Base-by-base conservation (phyloP, 2,888 invertebrate genomes). In the Clusia tigrina region DNA sequence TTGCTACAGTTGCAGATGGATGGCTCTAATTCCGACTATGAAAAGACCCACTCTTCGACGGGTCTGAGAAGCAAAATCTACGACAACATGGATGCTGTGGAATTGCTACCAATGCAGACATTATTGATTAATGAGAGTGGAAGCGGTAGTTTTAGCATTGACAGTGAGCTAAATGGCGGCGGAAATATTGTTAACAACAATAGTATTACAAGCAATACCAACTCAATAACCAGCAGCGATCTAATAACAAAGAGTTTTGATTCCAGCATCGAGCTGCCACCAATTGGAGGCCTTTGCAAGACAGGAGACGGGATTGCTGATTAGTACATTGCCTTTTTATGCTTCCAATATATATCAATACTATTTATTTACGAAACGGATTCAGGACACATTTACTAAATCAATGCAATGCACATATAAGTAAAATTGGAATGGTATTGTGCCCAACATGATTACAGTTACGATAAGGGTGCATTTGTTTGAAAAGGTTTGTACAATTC, bases 21-120 rank as follows among this genome's bases (percentile, higher is more conserved):
- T 5, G 54, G 63, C 6, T 5, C 10, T 9, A 22, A 53, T 9
- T 17, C 56, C 1, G 78, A 78, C n/a, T 74, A 72, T 58, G 78
- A 78, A 38, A 78, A 77, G 60, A 76, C 71, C 62, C 73, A 78
- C 1, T 26, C 71, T 23, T 51, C 66, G 17, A 32, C 57, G 3
- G 48, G 48, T 6, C 10, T 5, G 2, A 20, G 5, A 5, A 20
- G 20, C 22, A 63, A 68, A 61, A 56, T 72, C 9, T 79, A 74
- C 52, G 77, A 78, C 62, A 67, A 75, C 24, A 64, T 78, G 37
- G 74, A 72, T 37, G 64, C 77, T 60, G 72, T 73, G 62, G 83
- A 83, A 64, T 70, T 80, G 69, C 64, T 82, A 64, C 81, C 83
- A 23, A 72, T 83, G 74, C 79, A 83, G 68, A 71, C 77, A 26